A percentile compares a stretch with the other conserved stretches of the same genome.
phyloP scores from a whole-genome alignment of 2,797 vertebrate genomes.

The Darevskia nairensis region DNA sequence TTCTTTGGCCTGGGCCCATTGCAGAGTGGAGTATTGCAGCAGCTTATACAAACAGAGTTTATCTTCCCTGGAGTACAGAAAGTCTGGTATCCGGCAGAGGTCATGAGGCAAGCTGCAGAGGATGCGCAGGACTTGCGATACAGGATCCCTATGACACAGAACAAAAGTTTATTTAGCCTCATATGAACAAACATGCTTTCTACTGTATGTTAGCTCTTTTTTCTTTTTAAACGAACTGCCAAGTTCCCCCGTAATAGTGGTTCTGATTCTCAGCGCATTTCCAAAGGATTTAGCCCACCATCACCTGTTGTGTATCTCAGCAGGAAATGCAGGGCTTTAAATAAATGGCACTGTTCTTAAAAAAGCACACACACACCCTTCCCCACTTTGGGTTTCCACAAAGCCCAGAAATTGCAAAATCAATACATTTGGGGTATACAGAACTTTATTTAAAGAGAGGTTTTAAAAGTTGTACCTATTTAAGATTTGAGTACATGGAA shows the following conservation, averaged over 20 bases:
- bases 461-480: slow-evolving; percentile 8
- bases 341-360: neutral
- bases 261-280: neutral
- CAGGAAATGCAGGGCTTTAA: accelerated
- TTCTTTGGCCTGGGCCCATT: slow-evolving; percentile 90
- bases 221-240: neutral
- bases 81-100: slow-evolving; percentile 97
- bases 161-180: slow-evolving; percentile 41
- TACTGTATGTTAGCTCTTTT: neutral
- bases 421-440: slow-evolving; percentile 3
- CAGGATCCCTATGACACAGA: slow-evolving; percentile 87
- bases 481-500: slow-evolving; percentile 52
- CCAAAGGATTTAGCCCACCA: slow-evolving; percentile 16
- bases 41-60: slow-evolving; percentile 97
- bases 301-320: neutral
- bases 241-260: neutral
- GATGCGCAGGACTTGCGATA: slow-evolving; percentile 97
- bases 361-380: too few relatives aligned
- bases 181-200: accelerated
- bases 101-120: slow-evolving; percentile 93
- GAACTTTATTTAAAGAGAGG: slow-evolving; percentile 20
- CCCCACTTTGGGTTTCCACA: neutral
- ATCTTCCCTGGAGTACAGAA: slow-evolving; percentile 94
- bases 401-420: slow-evolving; percentile 47
- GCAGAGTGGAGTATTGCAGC: slow-evolving; percentile 96